Evolutionary conservation across 1,140 invertebrate species (phyloP).

Genomic region (Oryctes rhinoceros): DNA sequence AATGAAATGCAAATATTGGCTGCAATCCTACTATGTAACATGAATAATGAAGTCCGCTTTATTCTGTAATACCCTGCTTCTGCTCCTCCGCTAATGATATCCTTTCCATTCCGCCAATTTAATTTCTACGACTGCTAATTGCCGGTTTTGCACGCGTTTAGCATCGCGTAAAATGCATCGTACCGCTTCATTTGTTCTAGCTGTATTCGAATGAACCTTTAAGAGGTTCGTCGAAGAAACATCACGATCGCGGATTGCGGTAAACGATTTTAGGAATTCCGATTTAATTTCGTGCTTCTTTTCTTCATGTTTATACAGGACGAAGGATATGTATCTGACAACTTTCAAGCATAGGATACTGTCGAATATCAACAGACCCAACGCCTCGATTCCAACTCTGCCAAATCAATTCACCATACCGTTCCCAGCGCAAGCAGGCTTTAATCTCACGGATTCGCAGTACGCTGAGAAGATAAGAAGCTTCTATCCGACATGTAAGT

Average conservation of each 20-base stretch:
- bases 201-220: neutral
- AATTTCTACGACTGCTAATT: neutral
- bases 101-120: neutral
- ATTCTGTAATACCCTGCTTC: neutral
- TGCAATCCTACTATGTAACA: neutral
- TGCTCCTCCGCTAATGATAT: neutral
- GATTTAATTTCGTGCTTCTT: neutral
- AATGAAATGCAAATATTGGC: neutral
- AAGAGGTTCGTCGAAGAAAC: too few relatives aligned
- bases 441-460: conserved; percentile 45
- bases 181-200: too few relatives aligned
- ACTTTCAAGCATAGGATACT: conserved; percentile 50
- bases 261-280: too few relatives aligned
- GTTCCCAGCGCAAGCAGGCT: conserved; percentile 27
- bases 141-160: neutral
- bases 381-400: conserved; percentile 41
- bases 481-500: conserved; percentile 58
- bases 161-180: neutral
- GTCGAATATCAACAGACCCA: conserved; percentile 45
- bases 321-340: conserved; percentile 50
- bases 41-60: neutral
- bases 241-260: too few relatives aligned
- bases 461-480: conserved; percentile 56
- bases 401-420: conserved; percentile 41
- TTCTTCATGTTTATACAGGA: conserved; percentile 4